Evolutionary conservation across 2,113 vertebrate species (phyloP).

Genomic region (Puffinus mauretanicus): DNA sequence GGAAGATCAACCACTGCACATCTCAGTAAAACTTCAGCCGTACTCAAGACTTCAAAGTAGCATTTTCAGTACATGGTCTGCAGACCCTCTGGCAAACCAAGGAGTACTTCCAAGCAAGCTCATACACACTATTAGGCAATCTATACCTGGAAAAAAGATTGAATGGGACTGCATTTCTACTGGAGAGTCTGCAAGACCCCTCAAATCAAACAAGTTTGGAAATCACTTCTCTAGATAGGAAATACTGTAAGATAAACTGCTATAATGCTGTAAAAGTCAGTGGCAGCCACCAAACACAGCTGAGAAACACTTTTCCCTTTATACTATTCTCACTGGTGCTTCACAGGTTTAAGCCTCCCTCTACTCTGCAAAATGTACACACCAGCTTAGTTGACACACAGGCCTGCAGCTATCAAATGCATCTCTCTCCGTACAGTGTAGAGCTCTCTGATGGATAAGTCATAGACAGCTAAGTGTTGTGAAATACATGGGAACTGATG

Average conservation of each 20-base stretch:
- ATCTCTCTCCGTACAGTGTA: fast-evolving
- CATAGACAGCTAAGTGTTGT: background rate
- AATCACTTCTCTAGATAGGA: background rate
- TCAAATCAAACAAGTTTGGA: background rate
- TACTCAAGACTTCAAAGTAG: background rate
- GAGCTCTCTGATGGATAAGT: background rate
- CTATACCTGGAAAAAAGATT: background rate
- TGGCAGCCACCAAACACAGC: background rate
- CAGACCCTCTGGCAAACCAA: background rate
- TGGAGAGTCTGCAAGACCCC: background rate
- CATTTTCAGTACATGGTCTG: background rate
- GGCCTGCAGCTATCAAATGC: background rate
- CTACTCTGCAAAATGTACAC: background rate
- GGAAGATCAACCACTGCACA: background rate
- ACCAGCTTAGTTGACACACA: background rate
- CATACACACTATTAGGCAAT: background rate
- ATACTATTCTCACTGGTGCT: background rate
- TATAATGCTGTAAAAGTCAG: background rate
- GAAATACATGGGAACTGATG: background rate
- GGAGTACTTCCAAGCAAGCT: background rate
- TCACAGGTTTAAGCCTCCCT: background rate
- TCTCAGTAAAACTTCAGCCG: background rate
- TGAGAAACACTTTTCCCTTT: background rate
- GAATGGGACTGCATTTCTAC: background rate
- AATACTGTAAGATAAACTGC: background rate